Evolutionary conservation across 37 sponge, comb jelly and placozoan species (phyloP).

Genomic region (Halichondria panicea): DNA sequence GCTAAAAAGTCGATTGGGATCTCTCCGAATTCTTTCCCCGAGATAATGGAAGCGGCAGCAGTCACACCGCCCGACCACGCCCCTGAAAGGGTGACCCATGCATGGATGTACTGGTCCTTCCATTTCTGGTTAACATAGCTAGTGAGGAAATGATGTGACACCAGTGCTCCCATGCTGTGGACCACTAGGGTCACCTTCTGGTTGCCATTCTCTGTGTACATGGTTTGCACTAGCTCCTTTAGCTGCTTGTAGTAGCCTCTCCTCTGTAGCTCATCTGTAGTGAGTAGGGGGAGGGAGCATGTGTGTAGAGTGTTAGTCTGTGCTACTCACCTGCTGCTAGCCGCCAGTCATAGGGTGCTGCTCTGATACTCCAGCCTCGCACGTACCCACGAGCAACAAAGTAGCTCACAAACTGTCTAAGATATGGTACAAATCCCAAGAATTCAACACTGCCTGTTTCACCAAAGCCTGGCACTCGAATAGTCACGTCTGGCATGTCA

Average conservation of each 20-base stretch:
- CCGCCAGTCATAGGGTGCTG: conserved; percentile 82
- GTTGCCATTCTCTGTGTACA: conserved; percentile 18
- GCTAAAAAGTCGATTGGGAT: neutral
- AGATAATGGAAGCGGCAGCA: neutral
- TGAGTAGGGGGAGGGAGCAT: too few species aligned
- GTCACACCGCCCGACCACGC: conserved; percentile 30
- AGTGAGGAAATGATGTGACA: conserved; percentile 47
- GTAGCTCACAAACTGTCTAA: conserved; percentile 44
- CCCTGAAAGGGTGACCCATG: conserved; percentile 51
- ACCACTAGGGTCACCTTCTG: conserved; percentile 38
- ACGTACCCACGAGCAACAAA: conserved; percentile 55
- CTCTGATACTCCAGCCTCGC: conserved; percentile 55
- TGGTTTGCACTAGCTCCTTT: conserved; percentile 28
- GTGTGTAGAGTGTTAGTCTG: too few species aligned
- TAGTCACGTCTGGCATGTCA: conserved; percentile 36
- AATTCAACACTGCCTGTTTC: conserved; percentile 50
- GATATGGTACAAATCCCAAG: conserved; percentile 11
- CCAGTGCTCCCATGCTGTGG: conserved; percentile 58
- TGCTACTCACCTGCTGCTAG: conserved; percentile 51
- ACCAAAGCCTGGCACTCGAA: conserved; percentile 64
- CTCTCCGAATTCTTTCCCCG: neutral
- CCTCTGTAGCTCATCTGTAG: neutral
- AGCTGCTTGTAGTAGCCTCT: conserved; percentile 27
- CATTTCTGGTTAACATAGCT: conserved; percentile 44
- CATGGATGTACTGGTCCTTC: conserved; percentile 62